Evolutionary conservation across 2,888 invertebrate species (phyloP), one percentile per base, ranked within the genome.

Genomic region (Cristatella mucedo): DNA sequence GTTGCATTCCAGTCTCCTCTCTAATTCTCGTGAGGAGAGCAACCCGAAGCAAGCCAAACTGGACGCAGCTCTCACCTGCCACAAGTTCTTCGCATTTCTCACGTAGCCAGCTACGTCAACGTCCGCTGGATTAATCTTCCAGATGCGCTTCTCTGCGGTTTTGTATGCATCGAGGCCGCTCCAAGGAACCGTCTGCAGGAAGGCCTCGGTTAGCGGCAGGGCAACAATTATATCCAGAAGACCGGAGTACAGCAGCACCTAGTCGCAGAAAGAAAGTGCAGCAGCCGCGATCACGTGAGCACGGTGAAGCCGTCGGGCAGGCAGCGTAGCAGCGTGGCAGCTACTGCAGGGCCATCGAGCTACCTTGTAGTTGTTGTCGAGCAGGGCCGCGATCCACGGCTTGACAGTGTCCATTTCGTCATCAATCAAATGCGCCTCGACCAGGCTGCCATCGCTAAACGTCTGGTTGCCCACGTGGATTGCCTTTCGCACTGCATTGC

Each of bases 201-300:
- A 85, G 57, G 79, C 80, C 16, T 79, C 73, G 0, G 86, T 86
- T 37, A 83, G 59, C 0, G 85, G 83, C 64, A 84, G 83, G 0
- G 85, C 83, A 0, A 86, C 82, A 46, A 87, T 84, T 11, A 89
- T 79, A 61, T 91, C 89, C 47, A 89, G 61, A 57, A 89, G 87
- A 0, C 89, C 89, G 57, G 78, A 86, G 61, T 87, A 89, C 44
- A 86, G 73, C 32, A 87, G 72, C 13, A 84, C 75, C n/a, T n/a
- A n/a, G n/a, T n/a, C n/a, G n/a, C n/a, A n/a, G n/a, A n/a, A n/a
- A n/a, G n/a, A n/a, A n/a, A n/a, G n/a, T n/a, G n/a, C n/a, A n/a
- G n/a, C n/a, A n/a, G n/a, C n/a, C n/a, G n/a, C n/a, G n/a, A n/a
- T n/a, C n/a, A n/a, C n/a, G n/a, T n/a, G n/a, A n/a, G n/a, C n/a